Conservation (phyloP, 2,888 invertebrate species). For the Mythimna loreyi region DNA sequence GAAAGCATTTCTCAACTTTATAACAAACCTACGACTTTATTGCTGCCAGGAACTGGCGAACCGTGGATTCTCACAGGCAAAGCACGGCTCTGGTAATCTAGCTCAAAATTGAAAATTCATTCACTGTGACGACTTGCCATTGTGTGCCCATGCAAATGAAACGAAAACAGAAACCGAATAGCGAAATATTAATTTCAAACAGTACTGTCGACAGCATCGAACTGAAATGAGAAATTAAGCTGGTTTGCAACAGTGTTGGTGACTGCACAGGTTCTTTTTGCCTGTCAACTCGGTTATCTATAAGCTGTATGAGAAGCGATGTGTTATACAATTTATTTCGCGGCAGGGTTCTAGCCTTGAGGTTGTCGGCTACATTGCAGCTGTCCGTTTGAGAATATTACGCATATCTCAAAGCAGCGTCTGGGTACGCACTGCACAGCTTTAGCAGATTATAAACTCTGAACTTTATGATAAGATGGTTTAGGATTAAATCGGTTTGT, state of each 20-base stretch:
- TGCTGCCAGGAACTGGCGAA: slow-evolving; percentile 50
- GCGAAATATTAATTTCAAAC: slow-evolving; percentile 72
- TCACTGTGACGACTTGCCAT: slow-evolving; percentile 64
- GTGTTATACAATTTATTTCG: slow-evolving; percentile 74
- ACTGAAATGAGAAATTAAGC: slow-evolving; percentile 72
- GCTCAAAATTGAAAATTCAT: slow-evolving; percentile 68
- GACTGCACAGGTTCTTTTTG: slow-evolving; percentile 65
- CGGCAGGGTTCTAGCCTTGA: slow-evolving; percentile 77
- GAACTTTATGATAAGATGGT: slow-evolving; percentile 60
- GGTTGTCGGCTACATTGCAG: slow-evolving; percentile 75
- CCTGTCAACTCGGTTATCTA: slow-evolving; percentile 67
- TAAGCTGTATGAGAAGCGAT: slow-evolving; percentile 64
- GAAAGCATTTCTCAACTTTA: slow-evolving; percentile 60
- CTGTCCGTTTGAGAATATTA: slow-evolving; percentile 77
- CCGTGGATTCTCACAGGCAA: slow-evolving; percentile 56
- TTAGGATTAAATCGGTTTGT: slow-evolving; percentile 55
- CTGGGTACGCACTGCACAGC: slow-evolving; percentile 41
- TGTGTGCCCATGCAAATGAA: slow-evolving; percentile 69
- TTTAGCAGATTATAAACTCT: slow-evolving; percentile 44
- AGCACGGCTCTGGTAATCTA: slow-evolving; percentile 52
- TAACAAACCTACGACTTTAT: slow-evolving; percentile 50
- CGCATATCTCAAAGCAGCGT: slow-evolving; percentile 71
- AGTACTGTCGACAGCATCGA: slow-evolving; percentile 64
- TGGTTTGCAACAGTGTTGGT: slow-evolving; percentile 68
- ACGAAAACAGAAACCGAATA: slow-evolving; percentile 72